Evolutionary conservation across 2,797 vertebrate species (phyloP), one percentile per base, ranked within the genome.

Genomic region (Botia kubotai): DNA sequence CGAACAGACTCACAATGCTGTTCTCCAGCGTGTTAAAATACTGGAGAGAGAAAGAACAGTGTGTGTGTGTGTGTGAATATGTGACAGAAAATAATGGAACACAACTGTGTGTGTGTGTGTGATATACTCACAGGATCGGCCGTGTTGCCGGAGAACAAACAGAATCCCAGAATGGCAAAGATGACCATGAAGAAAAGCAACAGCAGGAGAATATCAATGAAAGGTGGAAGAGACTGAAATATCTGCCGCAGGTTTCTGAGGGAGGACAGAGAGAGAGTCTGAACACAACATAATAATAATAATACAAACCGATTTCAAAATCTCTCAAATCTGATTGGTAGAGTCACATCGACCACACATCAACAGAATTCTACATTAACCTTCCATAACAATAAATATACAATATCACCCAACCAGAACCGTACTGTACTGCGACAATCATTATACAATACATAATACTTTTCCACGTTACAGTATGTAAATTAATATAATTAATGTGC

Each of bases 111-210:
- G 13, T 60, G 33, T 55, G n/a, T 39, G 65, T 48, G 48, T 55
- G 36, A 70, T 16, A 55, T 65, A 96, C 96, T 90, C 93, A 99
- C 98, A 0, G 95, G 96, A 87, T 99, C 97, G 0, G 93, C 92
- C 43, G 94, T 88, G 89, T 99, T 98, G 14, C 95, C 91, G 70
- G 97, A 99, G 91, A 99, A 99, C 85, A 98, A 93, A 91, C 97
- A 98, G 93, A 99, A 99, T 84, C 98, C 98, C 0, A 99, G 87
- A 76, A 97, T 96, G 80, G 98, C 96, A 87, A 99, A 99, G 87
- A 99, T 98, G 90, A 98, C 92, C 98, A 99, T 99, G 94, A 99
- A 99, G 94, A 99, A 99, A 79, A 99, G 95, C 83, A 99, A 92
- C 65, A 99, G 93, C 5, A 98, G 93, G 19, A 99, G 96, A 85